Percentiles rank a stretch among this genome's conserved stretches.
Conservation (phyloP, 37 sponge, comb jelly and placozoan genomes). For the Diacarnus erythraeanus region DNA sequence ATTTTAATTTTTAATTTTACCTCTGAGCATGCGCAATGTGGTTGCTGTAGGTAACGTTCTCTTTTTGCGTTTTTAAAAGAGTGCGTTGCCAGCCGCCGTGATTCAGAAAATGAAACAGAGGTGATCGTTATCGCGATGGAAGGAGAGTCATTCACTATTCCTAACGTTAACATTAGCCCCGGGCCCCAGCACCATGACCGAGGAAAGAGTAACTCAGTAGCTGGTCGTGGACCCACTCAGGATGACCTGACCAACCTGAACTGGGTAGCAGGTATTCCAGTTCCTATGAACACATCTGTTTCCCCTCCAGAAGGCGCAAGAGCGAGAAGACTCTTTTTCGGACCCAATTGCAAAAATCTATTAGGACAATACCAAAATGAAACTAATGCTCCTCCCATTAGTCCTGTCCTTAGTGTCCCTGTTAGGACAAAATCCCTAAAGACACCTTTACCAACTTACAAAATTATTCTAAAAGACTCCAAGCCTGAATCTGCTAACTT, state of each 20-base stretch:
- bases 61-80: too few relatives aligned
- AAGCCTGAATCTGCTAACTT: background rate
- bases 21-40: too few relatives aligned
- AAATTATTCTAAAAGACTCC: background rate
- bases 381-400: background rate
- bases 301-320: constrained; percentile 12
- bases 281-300: constrained; percentile 28
- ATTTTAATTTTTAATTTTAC: too few relatives aligned
- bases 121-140: too few relatives aligned
- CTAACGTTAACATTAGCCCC: too few relatives aligned
- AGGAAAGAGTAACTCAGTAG: background rate
- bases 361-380: background rate
- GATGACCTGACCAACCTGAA: constrained; percentile 45
- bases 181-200: background rate
- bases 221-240: background rate
- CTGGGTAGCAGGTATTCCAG: constrained; percentile 39
- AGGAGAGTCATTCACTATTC: too few relatives aligned
- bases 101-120: too few relatives aligned
- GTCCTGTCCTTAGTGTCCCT: background rate
- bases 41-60: too few relatives aligned
- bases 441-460: constrained; percentile 1
- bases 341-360: background rate
- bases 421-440: background rate
- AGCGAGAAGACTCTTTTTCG: background rate
- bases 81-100: too few relatives aligned